phyloP scores from a whole-genome alignment of 2,888 invertebrate species.

The Psococerastis gibbosa region DNA sequence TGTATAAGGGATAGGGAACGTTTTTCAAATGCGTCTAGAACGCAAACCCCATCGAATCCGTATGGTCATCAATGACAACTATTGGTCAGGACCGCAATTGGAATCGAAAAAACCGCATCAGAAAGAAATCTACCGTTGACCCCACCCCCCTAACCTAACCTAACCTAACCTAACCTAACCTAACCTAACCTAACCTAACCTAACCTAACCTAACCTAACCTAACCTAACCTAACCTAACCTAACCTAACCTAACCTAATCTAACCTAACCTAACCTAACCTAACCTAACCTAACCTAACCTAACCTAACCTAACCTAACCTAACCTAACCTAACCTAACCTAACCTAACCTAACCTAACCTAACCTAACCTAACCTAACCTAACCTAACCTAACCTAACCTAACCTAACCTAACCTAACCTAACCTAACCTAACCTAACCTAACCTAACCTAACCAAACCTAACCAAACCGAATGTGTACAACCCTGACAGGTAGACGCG shows the following conservation, averaged over 20 bases:
- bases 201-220: slow-evolving; percentile 14
- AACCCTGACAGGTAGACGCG: too few species aligned
- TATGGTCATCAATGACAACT: too few species aligned
- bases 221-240: slow-evolving; percentile 14
- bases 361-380: slow-evolving; percentile 1
- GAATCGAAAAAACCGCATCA: too few species aligned
- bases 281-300: slow-evolving; percentile 12
- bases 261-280: slow-evolving; percentile 13
- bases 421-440: too few species aligned
- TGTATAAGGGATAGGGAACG: too few species aligned
- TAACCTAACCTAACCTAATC: slow-evolving; percentile 14
- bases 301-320: slow-evolving; percentile 1
- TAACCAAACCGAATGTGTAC: too few species aligned
- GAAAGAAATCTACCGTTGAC: too few species aligned
- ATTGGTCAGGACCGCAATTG: too few species aligned
- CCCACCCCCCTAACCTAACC: too few species aligned
- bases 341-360: slow-evolving; percentile 1
- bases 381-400: slow-evolving; percentile 1
- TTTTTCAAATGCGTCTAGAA: too few species aligned
- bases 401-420: not conserved
- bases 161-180: slow-evolving; percentile 14
- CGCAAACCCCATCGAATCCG: too few species aligned
- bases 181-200: slow-evolving; percentile 14
- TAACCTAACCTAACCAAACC: slow-evolving; percentile 1
- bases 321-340: slow-evolving; percentile 1